Evolutionary conservation across 2,113 vertebrate species (phyloP).

Genomic region (Pao palembangensis): DNA sequence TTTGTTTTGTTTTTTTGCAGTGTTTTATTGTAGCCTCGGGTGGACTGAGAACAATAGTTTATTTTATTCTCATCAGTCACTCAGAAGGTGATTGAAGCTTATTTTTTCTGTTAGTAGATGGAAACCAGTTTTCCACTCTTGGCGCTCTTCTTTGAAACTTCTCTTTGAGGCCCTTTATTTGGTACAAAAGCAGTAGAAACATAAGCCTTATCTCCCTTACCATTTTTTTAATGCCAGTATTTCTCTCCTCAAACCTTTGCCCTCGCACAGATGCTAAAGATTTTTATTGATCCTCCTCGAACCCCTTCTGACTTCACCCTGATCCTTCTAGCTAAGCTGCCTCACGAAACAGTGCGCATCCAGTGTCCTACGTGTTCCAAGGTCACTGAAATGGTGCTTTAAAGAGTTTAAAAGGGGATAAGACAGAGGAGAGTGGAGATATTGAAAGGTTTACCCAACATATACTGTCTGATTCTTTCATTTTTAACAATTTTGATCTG

Average conservation of each 20-base stretch:
- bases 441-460: not conserved
- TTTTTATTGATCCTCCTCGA: constrained; percentile 58
- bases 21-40: too few relatives aligned
- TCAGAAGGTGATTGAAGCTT: too few relatives aligned
- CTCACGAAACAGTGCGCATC: constrained; percentile 56
- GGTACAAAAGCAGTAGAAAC: constrained; percentile 34
- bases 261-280: constrained; percentile 43
- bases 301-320: constrained; percentile 40
- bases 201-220: constrained; percentile 8
- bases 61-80: constrained; percentile 7
- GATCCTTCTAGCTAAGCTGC: constrained; percentile 49
- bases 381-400: constrained; percentile 31
- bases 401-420: constrained; percentile 11
- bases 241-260: constrained; percentile 32
- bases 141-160: constrained; percentile 3
- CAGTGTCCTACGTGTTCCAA: constrained; percentile 39
- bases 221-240: constrained; percentile 36
- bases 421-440: constrained; percentile 6
- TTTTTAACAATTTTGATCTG: too few relatives aligned
- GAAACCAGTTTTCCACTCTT: not conserved
- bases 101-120: constrained; percentile 1
- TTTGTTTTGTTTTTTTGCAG: too few relatives aligned
- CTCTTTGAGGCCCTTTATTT: constrained; percentile 34
- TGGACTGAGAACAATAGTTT: too few relatives aligned
- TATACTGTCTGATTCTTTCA: not conserved